A percentile compares a stretch with the other conserved stretches of the same genome.
phyloP scores from a whole-genome alignment of 2,888 invertebrate species.

The Opisthograptis luteolata region DNA sequence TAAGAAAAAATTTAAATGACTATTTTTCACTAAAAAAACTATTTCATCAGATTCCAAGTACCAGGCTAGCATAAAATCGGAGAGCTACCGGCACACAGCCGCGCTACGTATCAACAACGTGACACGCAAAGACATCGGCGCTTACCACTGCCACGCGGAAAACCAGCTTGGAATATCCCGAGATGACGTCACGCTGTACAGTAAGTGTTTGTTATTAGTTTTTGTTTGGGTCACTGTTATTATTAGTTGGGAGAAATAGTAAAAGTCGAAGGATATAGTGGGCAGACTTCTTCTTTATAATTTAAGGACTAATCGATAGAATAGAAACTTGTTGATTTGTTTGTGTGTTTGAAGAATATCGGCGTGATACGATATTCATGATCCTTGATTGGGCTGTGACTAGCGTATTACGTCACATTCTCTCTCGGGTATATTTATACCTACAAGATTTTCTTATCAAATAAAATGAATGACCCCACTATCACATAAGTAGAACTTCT shows the following conservation, averaged over 20 bases:
- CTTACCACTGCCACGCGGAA: conserved; percentile 86
- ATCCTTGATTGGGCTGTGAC: no score
- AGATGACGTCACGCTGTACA: conserved; percentile 86
- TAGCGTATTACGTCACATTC: no score
- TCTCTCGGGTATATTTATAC: no score
- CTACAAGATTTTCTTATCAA: no score
- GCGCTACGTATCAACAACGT: conserved; percentile 83
- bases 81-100: conserved; percentile 84
- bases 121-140: conserved; percentile 82
- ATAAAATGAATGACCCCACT: no score
- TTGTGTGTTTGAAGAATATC: no score
- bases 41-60: conserved; percentile 55
- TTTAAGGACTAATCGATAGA: no score
- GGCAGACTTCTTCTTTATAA: no score
- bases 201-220: conserved; percentile 74
- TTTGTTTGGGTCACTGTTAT: conserved; percentile 22
- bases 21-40: not conserved
- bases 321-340: no score
- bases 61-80: conserved; percentile 55
- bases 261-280: conserved; percentile 9
- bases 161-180: conserved; percentile 86
- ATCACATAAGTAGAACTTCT: no score
- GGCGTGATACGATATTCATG: no score
- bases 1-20: no score
- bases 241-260: conserved; percentile 10